A percentile compares a stretch with the other conserved stretches of the same genome.
Evolutionary conservation across 1,140 invertebrate genomes (phyloP).

Genomic region (Paracyclopina nana): DNA sequence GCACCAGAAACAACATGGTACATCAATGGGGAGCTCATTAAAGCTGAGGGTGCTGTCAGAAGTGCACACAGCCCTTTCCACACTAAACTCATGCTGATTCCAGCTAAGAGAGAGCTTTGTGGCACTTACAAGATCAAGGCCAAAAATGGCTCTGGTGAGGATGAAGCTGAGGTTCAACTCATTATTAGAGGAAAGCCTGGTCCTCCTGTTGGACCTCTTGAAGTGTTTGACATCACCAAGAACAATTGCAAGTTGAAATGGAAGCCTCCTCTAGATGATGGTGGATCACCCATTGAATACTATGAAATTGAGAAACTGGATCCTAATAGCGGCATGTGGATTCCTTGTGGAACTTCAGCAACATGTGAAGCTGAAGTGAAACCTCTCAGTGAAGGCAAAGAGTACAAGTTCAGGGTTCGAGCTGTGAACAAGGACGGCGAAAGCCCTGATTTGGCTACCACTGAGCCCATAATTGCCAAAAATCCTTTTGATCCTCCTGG

Average conservation of each 20-base stretch:
- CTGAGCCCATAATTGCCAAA: conserved; percentile 85
- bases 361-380: conserved; percentile 62
- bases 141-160: conserved; percentile 71
- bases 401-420: conserved; percentile 94
- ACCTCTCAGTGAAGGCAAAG: conserved; percentile 75
- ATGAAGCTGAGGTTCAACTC: conserved; percentile 71
- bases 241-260: conserved; percentile 80
- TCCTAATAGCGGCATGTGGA: conserved; percentile 75
- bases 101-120: conserved; percentile 53
- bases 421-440: conserved; percentile 98
- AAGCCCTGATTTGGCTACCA: conserved; percentile 81
- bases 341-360: conserved; percentile 57
- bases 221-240: conserved; percentile 73
- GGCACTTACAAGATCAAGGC: conserved; percentile 69
- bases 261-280: conserved; percentile 75
- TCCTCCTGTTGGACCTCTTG: conserved; percentile 44
- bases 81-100: conserved; percentile 52
- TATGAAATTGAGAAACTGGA: conserved; percentile 95
- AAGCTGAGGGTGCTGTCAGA: conserved; percentile 27
- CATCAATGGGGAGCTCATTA: conserved; percentile 38
- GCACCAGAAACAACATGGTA: conserved; percentile 61
- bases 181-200: conserved; percentile 42
- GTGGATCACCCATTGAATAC: conserved; percentile 72
- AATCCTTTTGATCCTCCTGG: conserved; percentile 91
- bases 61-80: conserved; percentile 66